Percentiles rank a stretch among this genome's conserved stretches.
Evolutionary conservation across 1,140 invertebrate species (phyloP).

Genomic region (Caenorhabditis tropicalis): DNA sequence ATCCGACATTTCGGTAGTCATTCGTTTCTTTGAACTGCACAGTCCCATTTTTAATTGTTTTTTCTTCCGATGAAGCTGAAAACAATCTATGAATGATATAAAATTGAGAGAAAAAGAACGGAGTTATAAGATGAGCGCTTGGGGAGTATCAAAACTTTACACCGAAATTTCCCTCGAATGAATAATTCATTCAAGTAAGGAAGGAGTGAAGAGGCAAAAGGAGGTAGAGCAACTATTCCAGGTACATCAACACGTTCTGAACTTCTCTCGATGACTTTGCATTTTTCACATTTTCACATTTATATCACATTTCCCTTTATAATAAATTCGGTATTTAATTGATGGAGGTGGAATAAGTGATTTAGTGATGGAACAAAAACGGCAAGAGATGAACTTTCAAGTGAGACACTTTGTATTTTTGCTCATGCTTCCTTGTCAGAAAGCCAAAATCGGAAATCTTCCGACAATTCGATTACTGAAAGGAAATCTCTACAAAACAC

Average conservation of each 20-base stretch:
- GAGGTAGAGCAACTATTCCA: not conserved
- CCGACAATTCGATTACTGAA: not conserved
- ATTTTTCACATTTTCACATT: constrained; percentile 24
- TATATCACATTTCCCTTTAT: not conserved
- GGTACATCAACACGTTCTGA: constrained; percentile 2
- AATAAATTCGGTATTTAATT: not conserved
- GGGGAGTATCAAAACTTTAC: constrained; percentile 7
- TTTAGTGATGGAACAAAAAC: not conserved
- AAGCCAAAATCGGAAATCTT: too few species aligned
- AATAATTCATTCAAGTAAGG: constrained; percentile 11
- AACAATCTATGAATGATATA: not conserved
- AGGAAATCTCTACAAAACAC: not conserved
- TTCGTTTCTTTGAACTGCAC: constrained; percentile 48
- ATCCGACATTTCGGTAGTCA: constrained; percentile 47
- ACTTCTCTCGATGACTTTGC: not conserved
- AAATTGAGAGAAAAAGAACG: not conserved
- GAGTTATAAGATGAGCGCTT: not conserved
- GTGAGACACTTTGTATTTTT: not conserved
- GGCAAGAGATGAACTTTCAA: not conserved
- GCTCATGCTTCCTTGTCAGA: not conserved
- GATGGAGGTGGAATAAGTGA: not conserved
- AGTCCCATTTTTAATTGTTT: constrained; percentile 39
- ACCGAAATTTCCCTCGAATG: not conserved
- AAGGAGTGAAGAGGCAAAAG: not conserved
- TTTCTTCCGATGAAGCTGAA: not conserved